Base-by-base conservation (phyloP, 2,113 vertebrate species). In the Microcebus murinus region DNA sequence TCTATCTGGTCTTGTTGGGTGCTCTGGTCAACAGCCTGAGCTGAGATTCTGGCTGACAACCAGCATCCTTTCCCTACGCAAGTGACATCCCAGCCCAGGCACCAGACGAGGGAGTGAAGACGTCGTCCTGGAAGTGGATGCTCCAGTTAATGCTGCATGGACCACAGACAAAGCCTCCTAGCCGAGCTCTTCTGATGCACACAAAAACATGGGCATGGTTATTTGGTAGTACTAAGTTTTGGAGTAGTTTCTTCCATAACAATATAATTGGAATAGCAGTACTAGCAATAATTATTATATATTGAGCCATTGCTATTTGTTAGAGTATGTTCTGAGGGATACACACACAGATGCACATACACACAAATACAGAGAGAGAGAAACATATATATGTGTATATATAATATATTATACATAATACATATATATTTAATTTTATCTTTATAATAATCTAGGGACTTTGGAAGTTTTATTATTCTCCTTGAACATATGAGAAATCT, bases 131-230 rank as follows among this genome's bases (percentile, higher is more conserved):
- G 21, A 27, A 4, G 4, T n/a, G 29, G 27, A 76, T 48, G 23
- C 5, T 31, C 8, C 3, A 42, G 50, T n/a, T 52, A 27, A 11
- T 59, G 17, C 31, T 31, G 29, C 0, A 0, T 4, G 48, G 14
- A 8, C 87, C 61, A n/a, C 52, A 48, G 90, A 42, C 10, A 34
- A 11, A 29, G 0, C 8, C 10, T 27, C 48, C 42, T 9, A 57
- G 13, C 12, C 42, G 34, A 86, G 20, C 25, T 80, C 18, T 89
- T 68, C 5, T 85, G 25, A 79, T 17, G 29, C 34, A 8, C 36
- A 29, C n/a, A 73, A 50, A 61, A 63, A 63, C 25, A 29, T 63
- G 61, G 12, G 79, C 77, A 14, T 7, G 4, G 34, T 9, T 39
- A 1, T 34, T 76, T 27, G 74, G 15, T 0, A 27, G 13, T 3